A percentile compares a stretch with the other conserved stretches of the same genome.
Evolutionary conservation across 2,113 vertebrate species (phyloP).

Genomic region (Holacanthus passer): DNA sequence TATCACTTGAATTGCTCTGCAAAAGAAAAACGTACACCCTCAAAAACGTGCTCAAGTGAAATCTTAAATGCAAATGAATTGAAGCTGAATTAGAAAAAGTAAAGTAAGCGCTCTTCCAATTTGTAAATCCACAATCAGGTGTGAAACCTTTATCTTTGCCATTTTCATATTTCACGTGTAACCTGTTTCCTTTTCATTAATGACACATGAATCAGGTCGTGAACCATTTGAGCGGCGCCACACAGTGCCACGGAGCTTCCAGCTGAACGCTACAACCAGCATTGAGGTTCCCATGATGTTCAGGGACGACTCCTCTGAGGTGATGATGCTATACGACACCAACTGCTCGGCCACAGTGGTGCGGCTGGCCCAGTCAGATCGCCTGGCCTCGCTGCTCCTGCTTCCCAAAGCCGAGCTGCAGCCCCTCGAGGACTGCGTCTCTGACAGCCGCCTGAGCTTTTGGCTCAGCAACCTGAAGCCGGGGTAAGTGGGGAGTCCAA

Average conservation of each 20-base stretch:
- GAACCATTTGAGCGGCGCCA: slow-evolving; percentile 27
- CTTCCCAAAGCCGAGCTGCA: slow-evolving; percentile 38
- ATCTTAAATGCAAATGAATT: not conserved
- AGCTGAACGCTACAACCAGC: slow-evolving; percentile 13
- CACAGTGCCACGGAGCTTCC: slow-evolving; percentile 31
- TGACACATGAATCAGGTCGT: slow-evolving; percentile 40
- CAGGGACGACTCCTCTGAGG: slow-evolving; percentile 30
- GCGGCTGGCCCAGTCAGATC: not conserved
- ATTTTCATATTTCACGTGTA: slow-evolving; percentile 18
- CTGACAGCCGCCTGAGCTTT: slow-evolving; percentile 19
- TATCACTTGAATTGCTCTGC: not conserved
- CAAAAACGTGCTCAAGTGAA: not conserved
- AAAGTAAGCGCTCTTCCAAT: not conserved
- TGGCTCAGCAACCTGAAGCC: slow-evolving; percentile 44
- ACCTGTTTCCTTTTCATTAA: slow-evolving; percentile 16
- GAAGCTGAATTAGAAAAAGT: not conserved
- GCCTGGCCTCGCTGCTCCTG: slow-evolving; percentile 43
- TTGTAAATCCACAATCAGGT: slow-evolving; percentile 16
- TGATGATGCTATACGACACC: slow-evolving; percentile 57
- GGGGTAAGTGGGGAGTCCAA: slow-evolving; percentile 16
- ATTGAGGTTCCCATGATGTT: slow-evolving; percentile 47
- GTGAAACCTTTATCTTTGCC: slow-evolving; percentile 1
- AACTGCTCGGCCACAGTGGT: slow-evolving; percentile 44
- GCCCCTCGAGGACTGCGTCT: slow-evolving; percentile 39
- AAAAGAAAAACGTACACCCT: not conserved